phyloP scores from a whole-genome alignment of 2,888 invertebrate species.

The Chrysolina oricalcia region DNA sequence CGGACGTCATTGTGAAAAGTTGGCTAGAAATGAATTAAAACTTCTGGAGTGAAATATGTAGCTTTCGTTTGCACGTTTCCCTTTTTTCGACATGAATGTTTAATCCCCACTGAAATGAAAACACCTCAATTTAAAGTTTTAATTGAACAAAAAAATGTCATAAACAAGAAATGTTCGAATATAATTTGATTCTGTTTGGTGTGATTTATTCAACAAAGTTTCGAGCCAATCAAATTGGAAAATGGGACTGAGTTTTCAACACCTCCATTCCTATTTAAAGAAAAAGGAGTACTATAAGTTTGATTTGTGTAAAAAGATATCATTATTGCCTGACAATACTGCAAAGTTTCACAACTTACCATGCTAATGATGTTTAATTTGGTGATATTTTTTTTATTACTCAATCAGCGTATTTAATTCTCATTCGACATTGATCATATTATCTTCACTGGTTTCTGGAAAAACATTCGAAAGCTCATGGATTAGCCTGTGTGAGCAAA shows the following conservation, averaged over 20 bases:
- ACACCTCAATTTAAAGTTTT: conserved; percentile 25
- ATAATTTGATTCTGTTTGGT: not conserved
- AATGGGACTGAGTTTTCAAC: not conserved
- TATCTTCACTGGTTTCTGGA: no score
- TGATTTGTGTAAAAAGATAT: no score
- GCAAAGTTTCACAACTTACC: no score
- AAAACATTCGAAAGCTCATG: no score
- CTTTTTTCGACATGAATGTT: conserved; percentile 13
- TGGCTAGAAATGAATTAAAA: conserved; percentile 27
- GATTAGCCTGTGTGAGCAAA: no score
- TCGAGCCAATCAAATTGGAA: conserved; percentile 1
- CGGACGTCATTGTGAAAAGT: conserved; percentile 30
- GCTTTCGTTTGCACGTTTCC: conserved; percentile 26
- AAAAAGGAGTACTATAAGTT: no score
- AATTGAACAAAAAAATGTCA: conserved; percentile 13
- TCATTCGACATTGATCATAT: no score
- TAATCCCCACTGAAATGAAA: conserved; percentile 25
- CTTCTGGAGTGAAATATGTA: conserved; percentile 28
- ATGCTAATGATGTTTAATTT: no score
- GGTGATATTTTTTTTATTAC: no score
- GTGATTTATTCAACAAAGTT: conserved; percentile 16
- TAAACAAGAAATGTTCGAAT: conserved; percentile 18
- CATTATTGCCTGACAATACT: no score
- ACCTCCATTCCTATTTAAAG: not conserved
- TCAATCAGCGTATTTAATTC: no score